These are phyloP conservation scores for Melinaea marsaeus DNA, from an alignment of 2,888 invertebrate genomes.

Conservation along the genomic window DNA sequence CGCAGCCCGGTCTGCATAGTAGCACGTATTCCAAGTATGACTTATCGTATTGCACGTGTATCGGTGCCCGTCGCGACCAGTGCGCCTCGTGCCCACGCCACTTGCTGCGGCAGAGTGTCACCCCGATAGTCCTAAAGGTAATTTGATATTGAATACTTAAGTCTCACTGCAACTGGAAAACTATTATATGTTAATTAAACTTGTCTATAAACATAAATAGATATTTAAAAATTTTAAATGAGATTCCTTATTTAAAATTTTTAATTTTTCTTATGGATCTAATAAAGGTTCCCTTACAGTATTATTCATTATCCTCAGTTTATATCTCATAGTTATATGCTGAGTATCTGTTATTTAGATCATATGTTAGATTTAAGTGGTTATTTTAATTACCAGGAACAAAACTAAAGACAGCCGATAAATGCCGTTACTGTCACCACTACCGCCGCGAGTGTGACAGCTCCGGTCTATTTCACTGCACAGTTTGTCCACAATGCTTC, in stretches of 20 bases:
- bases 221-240: too few relatives aligned
- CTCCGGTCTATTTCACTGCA: slow-evolving; percentile 85
- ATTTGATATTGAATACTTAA: neutral
- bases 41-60: slow-evolving; percentile 89
- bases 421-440: slow-evolving; percentile 93
- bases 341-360: too few relatives aligned
- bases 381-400: slow-evolving; percentile 61
- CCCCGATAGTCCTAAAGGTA: slow-evolving; percentile 88
- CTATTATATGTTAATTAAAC: too few relatives aligned
- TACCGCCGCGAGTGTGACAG: slow-evolving; percentile 92
- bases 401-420: slow-evolving; percentile 86
- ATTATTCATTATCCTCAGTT: too few relatives aligned
- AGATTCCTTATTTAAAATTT: too few relatives aligned
- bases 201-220: too few relatives aligned
- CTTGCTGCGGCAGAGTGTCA: slow-evolving; percentile 90
- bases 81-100: slow-evolving; percentile 88
- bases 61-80: slow-evolving; percentile 89
- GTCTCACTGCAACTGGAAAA: too few relatives aligned
- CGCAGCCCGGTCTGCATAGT: slow-evolving; percentile 79
- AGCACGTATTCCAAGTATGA: slow-evolving; percentile 90
- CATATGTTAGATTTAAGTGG: neutral
- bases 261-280: too few relatives aligned
- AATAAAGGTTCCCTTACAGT: too few relatives aligned
- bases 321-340: too few relatives aligned
- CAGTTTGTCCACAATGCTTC: slow-evolving; percentile 83